Evolutionary conservation across 2,113 vertebrate species (phyloP).

Genomic region (Syngnathus scovelli): DNA sequence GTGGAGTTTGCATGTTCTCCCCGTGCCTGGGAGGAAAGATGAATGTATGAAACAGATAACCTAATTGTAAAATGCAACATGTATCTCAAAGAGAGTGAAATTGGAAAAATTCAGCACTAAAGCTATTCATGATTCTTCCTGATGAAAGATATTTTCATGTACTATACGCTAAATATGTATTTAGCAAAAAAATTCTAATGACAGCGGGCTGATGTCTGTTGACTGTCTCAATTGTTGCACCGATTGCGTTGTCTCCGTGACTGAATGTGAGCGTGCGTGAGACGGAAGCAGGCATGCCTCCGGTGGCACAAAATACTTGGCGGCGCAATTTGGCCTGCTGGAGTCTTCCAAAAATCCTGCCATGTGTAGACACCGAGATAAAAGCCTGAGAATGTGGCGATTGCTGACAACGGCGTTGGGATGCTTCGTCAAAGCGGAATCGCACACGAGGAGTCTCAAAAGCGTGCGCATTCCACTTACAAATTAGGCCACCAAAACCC

Average conservation of each 20-base stretch:
- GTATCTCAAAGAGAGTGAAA: no score
- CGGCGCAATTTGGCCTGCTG: slow-evolving; percentile 45
- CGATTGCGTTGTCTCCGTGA: background rate
- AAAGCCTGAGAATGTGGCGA: slow-evolving; percentile 39
- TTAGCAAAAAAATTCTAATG: background rate
- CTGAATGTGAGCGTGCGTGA: slow-evolving; percentile 12
- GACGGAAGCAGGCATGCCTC: slow-evolving; percentile 45
- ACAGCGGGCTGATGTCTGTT: background rate
- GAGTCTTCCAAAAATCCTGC: slow-evolving; percentile 55
- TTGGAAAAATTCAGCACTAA: no score
- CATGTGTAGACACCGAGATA: slow-evolving; percentile 66
- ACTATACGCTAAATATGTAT: no score
- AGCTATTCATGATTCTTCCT: no score
- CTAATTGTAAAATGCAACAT: no score
- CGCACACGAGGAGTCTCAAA: no score
- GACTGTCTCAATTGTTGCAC: background rate
- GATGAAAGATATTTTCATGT: no score
- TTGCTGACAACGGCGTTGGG: background rate
- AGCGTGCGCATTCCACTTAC: no score
- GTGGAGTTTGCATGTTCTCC: no score
- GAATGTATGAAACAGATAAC: no score
- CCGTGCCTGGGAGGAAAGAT: no score
- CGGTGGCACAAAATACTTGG: slow-evolving; percentile 58
- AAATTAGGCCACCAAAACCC: no score
- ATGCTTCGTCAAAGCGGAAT: background rate